These are phyloP conservation scores for Drosophila rubida DNA, from an alignment of 2,888 invertebrate genomes.

Conservation along the genomic window DNA sequence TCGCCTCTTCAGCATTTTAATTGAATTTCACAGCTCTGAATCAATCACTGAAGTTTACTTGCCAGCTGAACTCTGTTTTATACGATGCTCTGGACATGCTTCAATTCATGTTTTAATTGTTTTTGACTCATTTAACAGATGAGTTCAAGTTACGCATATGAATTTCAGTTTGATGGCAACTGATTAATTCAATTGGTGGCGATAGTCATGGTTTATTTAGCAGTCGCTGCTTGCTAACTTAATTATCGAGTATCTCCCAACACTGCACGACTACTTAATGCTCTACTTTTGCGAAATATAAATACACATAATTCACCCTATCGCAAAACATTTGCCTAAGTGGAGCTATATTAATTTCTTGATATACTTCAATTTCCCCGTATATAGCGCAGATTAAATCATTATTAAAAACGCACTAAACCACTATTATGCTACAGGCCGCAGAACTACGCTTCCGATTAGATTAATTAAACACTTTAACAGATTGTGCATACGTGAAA, in stretches of 20 bases:
- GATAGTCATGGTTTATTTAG: conserved; percentile 53
- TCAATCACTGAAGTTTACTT: conserved; percentile 24
- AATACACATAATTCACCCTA: too few species aligned
- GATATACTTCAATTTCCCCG: too few species aligned
- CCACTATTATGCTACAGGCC: background rate
- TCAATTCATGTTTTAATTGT: conserved; percentile 36
- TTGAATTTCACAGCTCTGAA: background rate
- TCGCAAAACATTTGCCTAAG: too few species aligned
- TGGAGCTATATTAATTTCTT: too few species aligned
- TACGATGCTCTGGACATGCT: conserved; percentile 36
- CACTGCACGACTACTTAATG: background rate
- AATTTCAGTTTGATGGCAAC: conserved; percentile 9
- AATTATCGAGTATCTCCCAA: conserved; percentile 20
- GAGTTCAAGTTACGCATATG: background rate
- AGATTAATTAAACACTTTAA: conserved; percentile 7
- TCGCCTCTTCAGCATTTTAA: conserved; percentile 26
- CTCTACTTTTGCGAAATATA: background rate
- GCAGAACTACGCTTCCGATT: conserved; percentile 13
- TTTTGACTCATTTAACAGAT: conserved; percentile 12
- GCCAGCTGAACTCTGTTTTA: conserved; percentile 28
- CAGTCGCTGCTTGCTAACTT: background rate
- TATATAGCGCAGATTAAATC: background rate
- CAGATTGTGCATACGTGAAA: background rate
- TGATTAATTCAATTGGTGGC: conserved; percentile 16
- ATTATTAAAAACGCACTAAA: background rate